phyloP scores from a whole-genome alignment of 2,888 invertebrate species.

The Herminia tarsipennalis region DNA sequence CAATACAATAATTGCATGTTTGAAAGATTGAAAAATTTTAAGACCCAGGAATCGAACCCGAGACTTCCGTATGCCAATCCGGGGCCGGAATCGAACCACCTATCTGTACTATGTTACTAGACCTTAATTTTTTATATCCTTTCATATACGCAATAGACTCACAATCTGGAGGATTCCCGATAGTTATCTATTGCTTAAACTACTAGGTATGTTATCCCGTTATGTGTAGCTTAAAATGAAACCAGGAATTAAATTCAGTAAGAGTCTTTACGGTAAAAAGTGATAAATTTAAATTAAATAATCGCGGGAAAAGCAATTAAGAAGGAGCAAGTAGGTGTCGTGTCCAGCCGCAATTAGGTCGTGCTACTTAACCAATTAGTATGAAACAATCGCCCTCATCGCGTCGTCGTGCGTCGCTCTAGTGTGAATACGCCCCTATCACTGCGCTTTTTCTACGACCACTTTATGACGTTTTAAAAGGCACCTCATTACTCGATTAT shows the following conservation, averaged over 20 bases:
- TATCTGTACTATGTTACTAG: too few species aligned
- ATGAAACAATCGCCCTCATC: slow-evolving; percentile 82
- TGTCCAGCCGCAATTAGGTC: slow-evolving; percentile 76
- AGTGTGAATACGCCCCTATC: slow-evolving; percentile 84
- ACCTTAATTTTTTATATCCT: too few species aligned
- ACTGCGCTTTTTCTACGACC: slow-evolving; percentile 71
- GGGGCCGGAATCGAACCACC: too few species aligned
- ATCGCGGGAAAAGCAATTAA: slow-evolving; percentile 38
- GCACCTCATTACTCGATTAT: slow-evolving; percentile 76
- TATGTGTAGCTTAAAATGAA: too few species aligned
- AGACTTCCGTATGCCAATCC: too few species aligned
- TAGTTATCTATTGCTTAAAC: too few species aligned
- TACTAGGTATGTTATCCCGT: too few species aligned
- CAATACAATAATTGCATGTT: too few species aligned
- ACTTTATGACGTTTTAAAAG: slow-evolving; percentile 82
- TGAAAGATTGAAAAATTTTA: too few species aligned
- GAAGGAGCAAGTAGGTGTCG: slow-evolving; percentile 57
- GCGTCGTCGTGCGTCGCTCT: slow-evolving; percentile 44
- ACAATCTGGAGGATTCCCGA: too few species aligned
- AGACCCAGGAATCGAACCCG: too few species aligned
- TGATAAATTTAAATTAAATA: slow-evolving; percentile 34
- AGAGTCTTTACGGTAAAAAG: slow-evolving; percentile 1
- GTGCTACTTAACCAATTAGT: slow-evolving; percentile 83
- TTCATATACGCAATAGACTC: too few species aligned
- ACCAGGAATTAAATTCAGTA: neutral